These are phyloP conservation scores for Charina bottae DNA, from an alignment of 2,113 vertebrate genomes.

Conservation along the genomic window DNA sequence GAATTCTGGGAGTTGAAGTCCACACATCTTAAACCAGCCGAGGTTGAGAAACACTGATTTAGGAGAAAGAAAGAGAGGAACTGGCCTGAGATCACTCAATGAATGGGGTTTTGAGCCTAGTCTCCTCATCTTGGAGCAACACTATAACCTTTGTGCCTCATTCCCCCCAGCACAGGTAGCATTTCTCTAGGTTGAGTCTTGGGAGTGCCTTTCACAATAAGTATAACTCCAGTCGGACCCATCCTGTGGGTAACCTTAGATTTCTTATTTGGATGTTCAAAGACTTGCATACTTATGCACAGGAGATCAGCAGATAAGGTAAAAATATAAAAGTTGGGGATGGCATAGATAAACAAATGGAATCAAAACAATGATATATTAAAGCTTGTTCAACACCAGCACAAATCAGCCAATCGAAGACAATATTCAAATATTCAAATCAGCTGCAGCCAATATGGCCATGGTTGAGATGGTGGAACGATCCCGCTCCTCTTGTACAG, in stretches of 20 bases:
- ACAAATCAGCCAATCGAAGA: too few species aligned
- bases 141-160: neutral
- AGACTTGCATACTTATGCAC: neutral
- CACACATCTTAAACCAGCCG: too few species aligned
- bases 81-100: neutral
- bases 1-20: too few species aligned
- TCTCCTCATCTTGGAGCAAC: neutral
- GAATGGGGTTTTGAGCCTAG: neutral
- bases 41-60: too few species aligned
- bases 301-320: neutral
- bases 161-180: neutral
- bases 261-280: neutral
- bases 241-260: too few species aligned
- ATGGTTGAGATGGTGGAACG: neutral
- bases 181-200: neutral
- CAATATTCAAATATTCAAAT: too few species aligned
- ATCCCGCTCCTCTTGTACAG: too few species aligned
- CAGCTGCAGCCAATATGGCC: neutral
- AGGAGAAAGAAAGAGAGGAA: neutral
- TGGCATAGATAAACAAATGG: neutral
- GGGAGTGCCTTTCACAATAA: too few species aligned
- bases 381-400: neutral
- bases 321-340: neutral
- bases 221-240: too few species aligned
- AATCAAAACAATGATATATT: neutral